These are phyloP conservation scores for Bujurquina vittata DNA, from an alignment of 2,113 vertebrate species.

Conservation along the genomic window DNA sequence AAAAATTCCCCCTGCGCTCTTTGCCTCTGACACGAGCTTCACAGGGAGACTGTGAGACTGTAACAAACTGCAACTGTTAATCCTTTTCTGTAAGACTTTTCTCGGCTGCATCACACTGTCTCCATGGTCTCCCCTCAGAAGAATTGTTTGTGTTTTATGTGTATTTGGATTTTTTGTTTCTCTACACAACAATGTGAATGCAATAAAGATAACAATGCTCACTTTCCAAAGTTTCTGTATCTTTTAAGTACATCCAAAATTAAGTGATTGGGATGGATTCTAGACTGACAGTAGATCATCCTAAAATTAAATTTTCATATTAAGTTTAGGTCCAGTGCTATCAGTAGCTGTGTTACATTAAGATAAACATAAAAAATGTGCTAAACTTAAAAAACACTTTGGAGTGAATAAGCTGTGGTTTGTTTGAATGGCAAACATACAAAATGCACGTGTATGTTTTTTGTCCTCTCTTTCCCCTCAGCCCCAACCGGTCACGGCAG, in stretches of 20 bases:
- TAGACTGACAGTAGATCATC: no score
- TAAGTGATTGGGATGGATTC: no score
- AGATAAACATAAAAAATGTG: neutral
- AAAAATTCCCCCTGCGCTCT: neutral
- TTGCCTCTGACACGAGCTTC: neutral
- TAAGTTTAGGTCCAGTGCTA: neutral
- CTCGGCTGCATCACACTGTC: neutral
- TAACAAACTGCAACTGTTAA: slow-evolving; percentile 1
- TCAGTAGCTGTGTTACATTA: neutral
- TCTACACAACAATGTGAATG: neutral
- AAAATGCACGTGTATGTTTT: neutral
- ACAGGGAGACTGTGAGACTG: slow-evolving; percentile 1
- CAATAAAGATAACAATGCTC: neutral
- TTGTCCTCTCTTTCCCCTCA: no score
- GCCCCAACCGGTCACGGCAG: no score
- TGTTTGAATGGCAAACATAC: neutral
- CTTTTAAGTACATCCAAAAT: neutral
- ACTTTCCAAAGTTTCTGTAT: neutral
- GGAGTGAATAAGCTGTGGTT: neutral
- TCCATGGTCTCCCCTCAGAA: neutral
- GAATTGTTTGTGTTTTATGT: neutral
- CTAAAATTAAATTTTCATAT: neutral
- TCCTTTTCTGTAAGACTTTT: slow-evolving; percentile 4
- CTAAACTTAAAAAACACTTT: no score
- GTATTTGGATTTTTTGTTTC: neutral